These are phyloP conservation scores for Heterohyrax brucei DNA, from an alignment of 2,797 vertebrate genomes.

Conservation along the genomic window DNA sequence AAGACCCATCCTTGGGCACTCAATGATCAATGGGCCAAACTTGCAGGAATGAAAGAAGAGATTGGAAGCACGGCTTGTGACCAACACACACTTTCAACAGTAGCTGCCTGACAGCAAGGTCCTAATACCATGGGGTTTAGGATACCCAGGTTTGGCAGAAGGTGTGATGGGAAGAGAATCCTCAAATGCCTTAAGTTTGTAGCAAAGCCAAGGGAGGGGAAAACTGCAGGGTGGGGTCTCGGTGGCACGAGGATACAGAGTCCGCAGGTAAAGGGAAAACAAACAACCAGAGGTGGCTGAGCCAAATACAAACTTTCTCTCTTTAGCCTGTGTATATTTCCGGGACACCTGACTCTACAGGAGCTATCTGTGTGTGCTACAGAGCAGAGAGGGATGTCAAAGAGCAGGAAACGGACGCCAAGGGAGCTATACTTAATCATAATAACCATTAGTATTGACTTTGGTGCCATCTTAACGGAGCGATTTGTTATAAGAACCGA, in stretches of 20 bases:
- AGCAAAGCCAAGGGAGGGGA: fast-evolving
- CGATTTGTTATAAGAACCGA: conserved; percentile 89
- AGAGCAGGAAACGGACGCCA: conserved; percentile 78
- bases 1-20: background rate
- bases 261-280: conserved; percentile 33
- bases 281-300: background rate
- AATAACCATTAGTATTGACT: conserved; percentile 90
- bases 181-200: conserved; percentile 35
- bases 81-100: conserved; percentile 16
- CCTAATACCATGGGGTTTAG: background rate
- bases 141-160: background rate
- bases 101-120: background rate
- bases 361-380: conserved; percentile 58
- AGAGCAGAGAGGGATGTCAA: conserved; percentile 43
- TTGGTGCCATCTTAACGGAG: conserved; percentile 87
- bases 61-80: background rate
- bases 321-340: conserved; percentile 58
- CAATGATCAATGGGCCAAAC: background rate
- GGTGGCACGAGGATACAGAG: background rate
- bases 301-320: conserved; percentile 57
- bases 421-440: conserved; percentile 85
- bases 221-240: background rate
- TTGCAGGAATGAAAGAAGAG: conserved; percentile 34
- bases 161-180: background rate
- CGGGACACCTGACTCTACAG: conserved; percentile 59